Evolutionary conservation across 1,140 invertebrate genomes (phyloP).

Genomic region (Eurosta solidaginis): DNA sequence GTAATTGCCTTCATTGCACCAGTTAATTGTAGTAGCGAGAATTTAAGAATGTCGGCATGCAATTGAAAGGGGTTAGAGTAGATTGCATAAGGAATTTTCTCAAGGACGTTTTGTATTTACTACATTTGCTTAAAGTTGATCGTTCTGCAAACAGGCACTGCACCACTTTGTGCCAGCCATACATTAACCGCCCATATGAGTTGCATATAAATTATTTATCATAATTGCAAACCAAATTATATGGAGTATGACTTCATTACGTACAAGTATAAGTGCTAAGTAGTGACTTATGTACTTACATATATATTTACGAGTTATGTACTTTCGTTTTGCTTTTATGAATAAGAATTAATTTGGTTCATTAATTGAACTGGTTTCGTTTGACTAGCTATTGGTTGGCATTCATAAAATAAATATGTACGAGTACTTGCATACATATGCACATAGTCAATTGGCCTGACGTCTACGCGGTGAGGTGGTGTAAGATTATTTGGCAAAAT

Average conservation of each 20-base stretch:
- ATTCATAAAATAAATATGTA: too few relatives aligned
- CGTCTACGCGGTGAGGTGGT: too few relatives aligned
- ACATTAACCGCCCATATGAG: too few relatives aligned
- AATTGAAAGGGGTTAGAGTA: not conserved
- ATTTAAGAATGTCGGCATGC: conserved; percentile 7
- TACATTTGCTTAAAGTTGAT: not conserved
- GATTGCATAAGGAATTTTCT: not conserved
- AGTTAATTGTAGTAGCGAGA: not conserved
- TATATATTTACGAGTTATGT: not conserved
- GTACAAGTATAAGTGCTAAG: not conserved
- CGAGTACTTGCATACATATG: not conserved
- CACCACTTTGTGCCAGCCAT: not conserved
- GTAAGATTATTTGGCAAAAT: too few relatives aligned
- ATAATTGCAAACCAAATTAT: too few relatives aligned
- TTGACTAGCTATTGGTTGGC: not conserved
- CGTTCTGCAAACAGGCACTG: not conserved
- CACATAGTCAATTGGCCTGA: too few relatives aligned
- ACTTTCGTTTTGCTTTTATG: too few relatives aligned
- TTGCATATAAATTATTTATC: too few relatives aligned
- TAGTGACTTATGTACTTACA: not conserved
- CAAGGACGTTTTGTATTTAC: not conserved
- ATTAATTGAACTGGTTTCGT: not conserved
- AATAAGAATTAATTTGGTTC: not conserved
- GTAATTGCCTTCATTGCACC: not conserved
- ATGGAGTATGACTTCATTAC: not conserved